A percentile compares a stretch with the other conserved stretches of the same genome.
These are phyloP conservation scores for Drosophila suboccidentalis DNA, from an alignment of 2,888 invertebrate genomes.

Conservation along the genomic window DNA sequence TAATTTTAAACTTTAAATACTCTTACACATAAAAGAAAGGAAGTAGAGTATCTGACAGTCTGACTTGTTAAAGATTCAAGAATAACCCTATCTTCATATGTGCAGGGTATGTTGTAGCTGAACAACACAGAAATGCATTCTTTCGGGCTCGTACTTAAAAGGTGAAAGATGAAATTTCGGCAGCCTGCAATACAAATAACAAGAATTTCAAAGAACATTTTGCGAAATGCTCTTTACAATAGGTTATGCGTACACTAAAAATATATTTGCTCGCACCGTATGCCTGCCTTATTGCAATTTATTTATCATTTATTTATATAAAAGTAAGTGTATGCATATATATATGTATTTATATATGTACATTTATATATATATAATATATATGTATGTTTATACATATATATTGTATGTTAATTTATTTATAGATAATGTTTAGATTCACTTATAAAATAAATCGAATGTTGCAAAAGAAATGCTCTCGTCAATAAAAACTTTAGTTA, in stretches of 20 bases:
- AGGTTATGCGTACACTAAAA: slow-evolving; percentile 70
- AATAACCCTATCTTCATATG: not conserved
- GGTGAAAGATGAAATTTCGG: slow-evolving; percentile 60
- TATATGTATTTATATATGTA: slow-evolving; percentile 22
- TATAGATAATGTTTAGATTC: slow-evolving; percentile 70
- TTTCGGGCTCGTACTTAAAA: slow-evolving; percentile 38
- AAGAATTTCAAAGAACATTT: slow-evolving; percentile 56
- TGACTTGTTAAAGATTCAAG: not conserved
- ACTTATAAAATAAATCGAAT: slow-evolving; percentile 61
- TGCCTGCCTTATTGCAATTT: slow-evolving; percentile 39
- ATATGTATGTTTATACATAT: slow-evolving; percentile 32
- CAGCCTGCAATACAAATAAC: slow-evolving; percentile 49
- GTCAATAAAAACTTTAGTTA: slow-evolving; percentile 74
- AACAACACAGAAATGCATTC: slow-evolving; percentile 7
- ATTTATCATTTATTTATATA: slow-evolving; percentile 44
- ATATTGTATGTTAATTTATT: slow-evolving; percentile 39
- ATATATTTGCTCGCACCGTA: slow-evolving; percentile 49
- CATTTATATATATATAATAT: slow-evolving; percentile 32
- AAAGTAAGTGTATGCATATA: slow-evolving; percentile 27
- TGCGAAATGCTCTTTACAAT: slow-evolving; percentile 64
- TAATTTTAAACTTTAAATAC: not conserved
- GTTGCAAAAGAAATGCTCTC: slow-evolving; percentile 66
- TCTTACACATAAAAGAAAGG: not conserved
- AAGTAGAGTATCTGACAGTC: not conserved
- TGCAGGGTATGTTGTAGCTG: slow-evolving; percentile 10